Base-by-base conservation (phyloP, 2,888 invertebrate species). In the Apodemia mormo region DNA sequence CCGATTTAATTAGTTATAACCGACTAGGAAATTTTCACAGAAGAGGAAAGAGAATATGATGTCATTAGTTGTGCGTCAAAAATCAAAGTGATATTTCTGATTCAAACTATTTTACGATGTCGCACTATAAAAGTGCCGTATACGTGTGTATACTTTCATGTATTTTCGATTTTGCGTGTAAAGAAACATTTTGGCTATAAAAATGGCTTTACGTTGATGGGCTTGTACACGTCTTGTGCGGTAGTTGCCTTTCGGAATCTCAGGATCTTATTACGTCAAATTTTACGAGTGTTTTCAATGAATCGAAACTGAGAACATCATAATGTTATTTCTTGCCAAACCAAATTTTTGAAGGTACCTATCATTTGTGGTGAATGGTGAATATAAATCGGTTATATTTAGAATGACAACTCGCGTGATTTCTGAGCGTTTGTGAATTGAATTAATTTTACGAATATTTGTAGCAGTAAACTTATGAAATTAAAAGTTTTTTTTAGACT, bases 261-360 rank as follows among this genome's bases (percentile, higher is more conserved):
- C 29, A 12, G 29, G 58, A 3, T 30, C 58, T 30, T 58, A 22
- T 22, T 22, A 29, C 29, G 58, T 58, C 9, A 58, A 29, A 12
- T 58, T 58, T 58, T 58, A 58, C 12, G 30, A 58, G 58, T 30
- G 12, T 30, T 58, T 10, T 58, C 58, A 58, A 58, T 58, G 58
- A 58, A 58, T 29, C 30, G 29, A 58, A 58, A 58, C 29, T 29
- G 8, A 29, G 29, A 12, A 58, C 58, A n/a, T 12, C 45, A 12
- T 10, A 29, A 58, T 56, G 9, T 12, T 22, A 29, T 58, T 30
- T 30, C 9, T 30, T 58, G 29, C 30, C 4, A 58, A 58, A 30
- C 7, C 29, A 58, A 29, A 29, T 56, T 30, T 58, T 10, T 29
- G 3, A 58, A 30, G 29, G 29, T 29, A 22, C 22, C 22, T 22